Conservation (phyloP, 2,797 vertebrate species). For the Euphonia xanthogaster region DNA sequence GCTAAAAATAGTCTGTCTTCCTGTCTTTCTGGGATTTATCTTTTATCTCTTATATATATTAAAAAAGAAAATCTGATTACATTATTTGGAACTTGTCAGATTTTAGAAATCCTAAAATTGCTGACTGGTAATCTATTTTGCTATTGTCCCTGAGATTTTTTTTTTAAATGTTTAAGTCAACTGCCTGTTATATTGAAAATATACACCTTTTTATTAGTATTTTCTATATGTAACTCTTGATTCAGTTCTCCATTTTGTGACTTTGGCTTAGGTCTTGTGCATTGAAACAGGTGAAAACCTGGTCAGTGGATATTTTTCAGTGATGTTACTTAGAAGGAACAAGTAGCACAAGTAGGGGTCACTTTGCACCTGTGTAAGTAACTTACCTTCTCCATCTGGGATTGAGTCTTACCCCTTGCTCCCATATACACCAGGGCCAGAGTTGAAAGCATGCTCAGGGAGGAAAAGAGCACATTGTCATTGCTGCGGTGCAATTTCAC, state of each 20-base stretch:
- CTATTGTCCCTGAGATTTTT: neutral
- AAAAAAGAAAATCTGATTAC: neutral
- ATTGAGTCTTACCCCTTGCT: conserved; percentile 61
- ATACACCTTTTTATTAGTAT: fast-evolving
- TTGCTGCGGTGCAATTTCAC: conserved; percentile 35
- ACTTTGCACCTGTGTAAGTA: neutral
- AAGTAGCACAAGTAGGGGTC: neutral
- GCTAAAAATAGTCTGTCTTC: neutral
- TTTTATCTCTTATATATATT: neutral
- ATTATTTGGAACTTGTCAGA: neutral
- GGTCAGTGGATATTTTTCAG: neutral
- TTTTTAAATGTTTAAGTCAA: neutral
- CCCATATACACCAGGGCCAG: conserved; percentile 71
- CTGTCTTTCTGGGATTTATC: neutral
- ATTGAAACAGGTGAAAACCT: neutral
- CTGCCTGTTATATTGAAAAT: neutral
- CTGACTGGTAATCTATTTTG: neutral
- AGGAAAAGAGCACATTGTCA: conserved; percentile 67
- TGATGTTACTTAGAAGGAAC: neutral
- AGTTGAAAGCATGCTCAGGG: conserved; percentile 69
- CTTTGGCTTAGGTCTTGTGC: neutral
- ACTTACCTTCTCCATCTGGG: conserved; percentile 71
- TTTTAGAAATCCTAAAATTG: neutral
- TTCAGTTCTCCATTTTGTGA: neutral
- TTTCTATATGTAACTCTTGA: neutral